Conservation (phyloP, 1,140 invertebrate genomes). For the Achroia grisella region DNA sequence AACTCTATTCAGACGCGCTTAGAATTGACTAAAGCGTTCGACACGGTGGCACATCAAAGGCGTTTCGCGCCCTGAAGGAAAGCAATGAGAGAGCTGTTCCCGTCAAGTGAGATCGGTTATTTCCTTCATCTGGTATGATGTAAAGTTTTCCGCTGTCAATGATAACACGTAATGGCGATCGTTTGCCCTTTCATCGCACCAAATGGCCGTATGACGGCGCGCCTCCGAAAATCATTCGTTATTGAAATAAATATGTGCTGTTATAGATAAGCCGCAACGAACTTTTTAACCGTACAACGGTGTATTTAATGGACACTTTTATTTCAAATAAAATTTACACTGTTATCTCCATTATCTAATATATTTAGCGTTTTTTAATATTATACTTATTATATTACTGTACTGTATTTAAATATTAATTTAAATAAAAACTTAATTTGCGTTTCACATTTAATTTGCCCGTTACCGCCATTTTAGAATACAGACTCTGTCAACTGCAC, state of each 20-base stretch:
- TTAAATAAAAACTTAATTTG: no score
- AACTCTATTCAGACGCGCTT: not conserved
- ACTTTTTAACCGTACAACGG: no score
- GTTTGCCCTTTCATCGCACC: conserved; percentile 35
- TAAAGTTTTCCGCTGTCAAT: conserved; percentile 46
- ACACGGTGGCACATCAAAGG: not conserved
- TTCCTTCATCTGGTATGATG: conserved; percentile 54
- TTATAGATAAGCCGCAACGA: not conserved
- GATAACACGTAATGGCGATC: conserved; percentile 51
- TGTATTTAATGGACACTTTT: no score
- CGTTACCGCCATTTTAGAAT: no score
- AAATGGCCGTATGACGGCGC: not conserved
- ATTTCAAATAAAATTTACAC: no score
- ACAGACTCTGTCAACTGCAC: no score
- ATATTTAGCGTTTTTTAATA: no score
- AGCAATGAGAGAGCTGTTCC: conserved; percentile 29
- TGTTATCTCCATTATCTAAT: no score
- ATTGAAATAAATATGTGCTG: conserved; percentile 3
- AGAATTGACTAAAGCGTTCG: not conserved
- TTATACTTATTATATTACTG: no score
- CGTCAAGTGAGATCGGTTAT: conserved; percentile 52
- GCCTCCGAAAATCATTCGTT: not conserved
- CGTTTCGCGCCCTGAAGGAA: conserved; percentile 12
- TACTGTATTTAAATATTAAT: no score
- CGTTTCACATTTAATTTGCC: no score